Conservation (phyloP, 2,113 vertebrate species). For the Dipodomys stephensi region DNA sequence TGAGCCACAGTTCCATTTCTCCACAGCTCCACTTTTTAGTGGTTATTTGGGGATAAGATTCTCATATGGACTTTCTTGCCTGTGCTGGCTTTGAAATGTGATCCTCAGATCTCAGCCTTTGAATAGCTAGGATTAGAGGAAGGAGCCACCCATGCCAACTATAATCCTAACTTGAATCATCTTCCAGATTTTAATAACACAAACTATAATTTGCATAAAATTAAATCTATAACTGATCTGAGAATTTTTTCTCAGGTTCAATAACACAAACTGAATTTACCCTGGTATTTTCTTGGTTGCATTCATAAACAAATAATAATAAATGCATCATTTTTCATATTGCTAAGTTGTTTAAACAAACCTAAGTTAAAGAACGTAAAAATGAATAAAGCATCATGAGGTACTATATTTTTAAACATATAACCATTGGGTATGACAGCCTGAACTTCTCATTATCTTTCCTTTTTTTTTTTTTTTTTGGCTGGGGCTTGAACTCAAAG, state of each 20-base stretch:
- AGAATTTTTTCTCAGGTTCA: constrained; percentile 33
- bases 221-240: not conserved
- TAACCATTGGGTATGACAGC: not conserved
- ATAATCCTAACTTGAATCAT: too few relatives aligned
- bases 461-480: too few relatives aligned
- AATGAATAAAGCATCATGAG: not conserved
- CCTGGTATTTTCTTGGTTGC: not conserved
- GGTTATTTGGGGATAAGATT: too few relatives aligned
- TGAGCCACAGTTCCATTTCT: too few relatives aligned
- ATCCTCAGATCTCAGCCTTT: too few relatives aligned
- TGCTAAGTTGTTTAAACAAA: not conserved
- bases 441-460: not conserved
- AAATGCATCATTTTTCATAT: not conserved
- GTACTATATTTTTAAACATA: not conserved
- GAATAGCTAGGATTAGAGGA: too few relatives aligned
- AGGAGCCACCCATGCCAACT: too few relatives aligned
- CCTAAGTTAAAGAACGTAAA: not conserved
- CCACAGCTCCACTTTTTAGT: too few relatives aligned
- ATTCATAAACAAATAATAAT: constrained; percentile 19
- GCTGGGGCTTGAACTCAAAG: too few relatives aligned
- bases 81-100: too few relatives aligned
- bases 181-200: constrained; percentile 16
- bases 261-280: not conserved
- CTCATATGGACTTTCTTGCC: too few relatives aligned
- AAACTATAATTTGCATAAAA: constrained; percentile 11